Evolutionary conservation across 2,888 invertebrate genomes (phyloP), one percentile per base, ranked within the genome.

Genomic region (Acanthosepion pharaonis): DNA sequence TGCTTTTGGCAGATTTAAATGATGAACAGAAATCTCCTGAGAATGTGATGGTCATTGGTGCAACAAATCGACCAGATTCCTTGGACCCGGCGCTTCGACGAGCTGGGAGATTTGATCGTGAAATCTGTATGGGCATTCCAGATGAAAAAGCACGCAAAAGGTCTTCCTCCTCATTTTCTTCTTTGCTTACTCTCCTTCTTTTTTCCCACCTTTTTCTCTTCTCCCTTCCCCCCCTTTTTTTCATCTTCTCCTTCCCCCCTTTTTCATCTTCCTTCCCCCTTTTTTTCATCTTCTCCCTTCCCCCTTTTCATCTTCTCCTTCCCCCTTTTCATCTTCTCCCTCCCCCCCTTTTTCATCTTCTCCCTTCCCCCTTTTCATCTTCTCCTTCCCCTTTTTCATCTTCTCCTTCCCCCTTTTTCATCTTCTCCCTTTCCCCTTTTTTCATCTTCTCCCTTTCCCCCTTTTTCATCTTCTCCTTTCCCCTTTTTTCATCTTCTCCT

Each of bases 71-170:
- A 95, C 99, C 99, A 0, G 99, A 99, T 97, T 98, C 98, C 0
- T 98, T 99, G 94, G 99, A 99, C 97, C 99, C 99, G 51, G 99
- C 99, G 20, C 97, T 99, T 94, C 98, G 99, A 96, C 98, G 99
- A 96, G 98, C 99, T 15, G 99, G 99, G 2, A 98, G 99, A 91
- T 99, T 99, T 97, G 99, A 99, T 97, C 98, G 99, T 96, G 99
- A 99, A 98, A 98, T 99, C 92, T 98, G 98, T 94, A 98, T 99
- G 94, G 99, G 99, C 94, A 99, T 99, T 96, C 99, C 99, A 0
- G 98, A 99, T 96, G 98, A 98, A 96, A 98, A 98, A 96, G 98
- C 99, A 8, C 98, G 99, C 95, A 98, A 95, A 93, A 96, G 96
- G 97, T 97, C 95, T 95, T 94, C 94, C 48, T 28, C 5, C 9